Evolutionary conservation across 1,140 invertebrate species (phyloP), one percentile per base, ranked within the genome.

Genomic region (Goniozus legneri): DNA sequence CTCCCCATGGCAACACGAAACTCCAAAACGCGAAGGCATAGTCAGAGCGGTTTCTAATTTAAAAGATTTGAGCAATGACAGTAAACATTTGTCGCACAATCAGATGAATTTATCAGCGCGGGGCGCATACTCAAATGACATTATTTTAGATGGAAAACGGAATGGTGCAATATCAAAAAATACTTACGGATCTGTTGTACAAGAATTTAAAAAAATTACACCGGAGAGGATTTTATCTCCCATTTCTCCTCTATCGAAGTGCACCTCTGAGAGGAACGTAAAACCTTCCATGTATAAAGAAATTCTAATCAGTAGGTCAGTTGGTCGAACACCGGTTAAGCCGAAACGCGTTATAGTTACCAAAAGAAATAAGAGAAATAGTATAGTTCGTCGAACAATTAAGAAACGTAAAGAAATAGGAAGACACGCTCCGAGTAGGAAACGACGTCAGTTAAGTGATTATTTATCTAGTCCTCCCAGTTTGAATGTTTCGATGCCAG

Each of bases 311-410:
- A 44, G 43, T 35, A 42, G 54, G 22, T 54, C 56, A 1, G 18
- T 22, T 4, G 53, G 38, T 13, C 1, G 55, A 8, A 63, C 47
- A 1, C 58, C 62, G n/a, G 24, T 52, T 14, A 64, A 52, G 40
- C 41, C 42, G 14, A 56, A 20, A 8, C 54, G 53, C 36, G 50
- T 65, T 2, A 19, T 64, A n/a, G 49, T 58, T 1, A 50, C 33
- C 14, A 61, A 58, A 18, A 48, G 18, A 15, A 32, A 33, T 1
- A 65, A 53, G 13, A 55, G 62, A 34, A 64, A 61, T 22, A 54
- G 36, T 7, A 52, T 66, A 16, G 52, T 63, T 2, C 53, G 57
- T 0, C 62, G 62, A 12, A 16, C 51, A 3, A 42, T 62, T 18
- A 15, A 7, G 0, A 49, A 18, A 24, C 52, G 60, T 13, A 63